Conservation (phyloP, 2,888 invertebrate genomes). For the Troides oblongomaculatus region DNA sequence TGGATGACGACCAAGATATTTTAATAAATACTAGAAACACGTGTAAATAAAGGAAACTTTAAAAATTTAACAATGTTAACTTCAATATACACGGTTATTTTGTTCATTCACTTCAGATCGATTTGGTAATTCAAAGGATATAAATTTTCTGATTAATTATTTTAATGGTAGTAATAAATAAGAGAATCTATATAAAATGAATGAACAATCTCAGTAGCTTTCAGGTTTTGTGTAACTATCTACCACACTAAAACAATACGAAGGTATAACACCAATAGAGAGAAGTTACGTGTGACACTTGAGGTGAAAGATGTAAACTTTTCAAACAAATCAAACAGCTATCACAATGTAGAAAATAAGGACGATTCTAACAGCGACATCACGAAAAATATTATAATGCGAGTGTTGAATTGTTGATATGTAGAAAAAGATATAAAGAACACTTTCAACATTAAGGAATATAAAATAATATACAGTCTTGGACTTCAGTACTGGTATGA, state of each 20-base stretch:
- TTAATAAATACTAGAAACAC: not conserved
- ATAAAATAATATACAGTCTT: not conserved
- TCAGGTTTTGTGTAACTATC: constrained; percentile 59
- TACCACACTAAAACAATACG: constrained; percentile 43
- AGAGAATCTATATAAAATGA: constrained; percentile 53
- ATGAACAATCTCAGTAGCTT: constrained; percentile 74
- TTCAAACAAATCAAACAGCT: constrained; percentile 20
- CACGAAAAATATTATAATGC: constrained; percentile 14
- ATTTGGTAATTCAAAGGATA: constrained; percentile 10
- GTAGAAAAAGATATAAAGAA: constrained; percentile 8
- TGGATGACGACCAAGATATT: too few relatives aligned
- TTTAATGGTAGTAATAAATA: constrained; percentile 21
- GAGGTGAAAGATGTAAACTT: constrained; percentile 30
- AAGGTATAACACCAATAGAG: constrained; percentile 35
- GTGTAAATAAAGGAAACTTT: too few relatives aligned
- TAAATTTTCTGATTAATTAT: constrained; percentile 5
- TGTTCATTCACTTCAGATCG: constrained; percentile 64
- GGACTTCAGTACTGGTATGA: not conserved
- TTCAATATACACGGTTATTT: constrained; percentile 59
- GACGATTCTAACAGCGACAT: constrained; percentile 12
- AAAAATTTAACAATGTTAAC: constrained; percentile 55
- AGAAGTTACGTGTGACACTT: constrained; percentile 31
- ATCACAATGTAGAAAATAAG: constrained; percentile 24
- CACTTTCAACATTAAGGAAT: constrained; percentile 28
- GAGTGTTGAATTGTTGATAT: constrained; percentile 22